phyloP scores from a whole-genome alignment of 2,888 invertebrate species.

The Hypsopygia costalis region DNA sequence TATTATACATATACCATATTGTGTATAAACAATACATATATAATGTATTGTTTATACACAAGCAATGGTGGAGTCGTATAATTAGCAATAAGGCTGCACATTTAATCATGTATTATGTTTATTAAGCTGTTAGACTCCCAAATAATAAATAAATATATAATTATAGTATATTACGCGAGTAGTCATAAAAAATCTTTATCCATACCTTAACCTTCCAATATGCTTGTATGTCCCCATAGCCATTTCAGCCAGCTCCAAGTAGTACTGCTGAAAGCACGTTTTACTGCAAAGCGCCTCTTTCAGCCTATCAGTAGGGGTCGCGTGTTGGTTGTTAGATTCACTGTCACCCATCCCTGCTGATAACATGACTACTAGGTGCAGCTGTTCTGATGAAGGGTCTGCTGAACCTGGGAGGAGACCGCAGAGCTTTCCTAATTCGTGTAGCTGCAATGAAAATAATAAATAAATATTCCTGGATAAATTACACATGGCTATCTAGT shows the following conservation, averaged over 20 bases:
- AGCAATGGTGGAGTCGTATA: no score
- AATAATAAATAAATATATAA: no score
- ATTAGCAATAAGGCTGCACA: no score
- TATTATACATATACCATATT: no score
- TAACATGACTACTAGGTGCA: slow-evolving; percentile 93
- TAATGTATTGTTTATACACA: no score
- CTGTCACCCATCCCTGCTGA: slow-evolving; percentile 95
- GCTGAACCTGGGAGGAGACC: slow-evolving; percentile 92
- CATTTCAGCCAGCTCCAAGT: slow-evolving; percentile 94
- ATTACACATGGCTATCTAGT: no score
- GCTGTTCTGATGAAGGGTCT: slow-evolving; percentile 90
- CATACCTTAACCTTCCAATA: slow-evolving; percentile 85
- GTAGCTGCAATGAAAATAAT: slow-evolving; percentile 82
- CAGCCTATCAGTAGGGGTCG: slow-evolving; percentile 88
- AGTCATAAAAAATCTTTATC: no score
- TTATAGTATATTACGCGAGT: no score
- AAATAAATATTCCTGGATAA: no score
- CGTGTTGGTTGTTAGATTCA: slow-evolving; percentile 63
- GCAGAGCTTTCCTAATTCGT: slow-evolving; percentile 92
- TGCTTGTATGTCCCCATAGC: slow-evolving; percentile 98
- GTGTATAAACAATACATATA: no score
- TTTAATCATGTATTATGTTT: no score
- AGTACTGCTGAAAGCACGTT: slow-evolving; percentile 93
- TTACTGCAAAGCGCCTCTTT: slow-evolving; percentile 95
- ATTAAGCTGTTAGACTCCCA: no score